Base-by-base conservation (phyloP, 1,140 invertebrate species). In the Drosophila sp. region DNA sequence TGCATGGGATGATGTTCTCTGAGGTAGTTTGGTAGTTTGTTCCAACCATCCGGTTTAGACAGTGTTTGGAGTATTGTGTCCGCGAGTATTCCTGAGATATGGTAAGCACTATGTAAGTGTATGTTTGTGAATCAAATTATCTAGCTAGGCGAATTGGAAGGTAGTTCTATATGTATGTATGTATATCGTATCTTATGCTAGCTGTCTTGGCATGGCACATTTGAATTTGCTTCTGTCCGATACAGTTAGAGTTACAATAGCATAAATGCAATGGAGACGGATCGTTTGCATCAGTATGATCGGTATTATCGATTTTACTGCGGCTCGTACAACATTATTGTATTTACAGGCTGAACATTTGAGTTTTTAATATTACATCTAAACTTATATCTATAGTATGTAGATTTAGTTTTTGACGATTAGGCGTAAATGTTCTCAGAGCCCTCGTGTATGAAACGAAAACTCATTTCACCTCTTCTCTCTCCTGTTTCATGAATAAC, bases 191-290 rank as follows among this genome's bases (percentile, higher is more conserved):
- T 60, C 44, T 35, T 35, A 30, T 61, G 54, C 56, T 68, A 70
- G 69, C 68, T 75, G 73, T 74, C 79, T 62, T 80, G 86, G 61
- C 83, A 86, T 86, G 83, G 83, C 83, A 86, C 83, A 89, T 79
- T 76, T 80, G 83, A 86, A 86, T 86, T 82, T 61, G 72, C 72
- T 74, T 38, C 55, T 66, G 35, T 71, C 58, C 50, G 70, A 32
- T 64, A 71, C 70, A 68, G 58, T 69, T 29, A 40, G 40, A 41
- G 11, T 41, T 50, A 62, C 27, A 55, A 66, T 75, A 74, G 74
- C 27, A 76, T 65, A 70, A 54, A 55, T 74, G 62, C 62, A 27
- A 67, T 75, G 60, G 71, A 73, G 73, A 76, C 72, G 73, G 73
- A 76, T 76, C 30, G 64, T 75, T 75, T 62, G 33, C 44, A 57